Evolutionary conservation across 2,888 invertebrate genomes (phyloP).

Genomic region (Sphaeridia pumilis): DNA sequence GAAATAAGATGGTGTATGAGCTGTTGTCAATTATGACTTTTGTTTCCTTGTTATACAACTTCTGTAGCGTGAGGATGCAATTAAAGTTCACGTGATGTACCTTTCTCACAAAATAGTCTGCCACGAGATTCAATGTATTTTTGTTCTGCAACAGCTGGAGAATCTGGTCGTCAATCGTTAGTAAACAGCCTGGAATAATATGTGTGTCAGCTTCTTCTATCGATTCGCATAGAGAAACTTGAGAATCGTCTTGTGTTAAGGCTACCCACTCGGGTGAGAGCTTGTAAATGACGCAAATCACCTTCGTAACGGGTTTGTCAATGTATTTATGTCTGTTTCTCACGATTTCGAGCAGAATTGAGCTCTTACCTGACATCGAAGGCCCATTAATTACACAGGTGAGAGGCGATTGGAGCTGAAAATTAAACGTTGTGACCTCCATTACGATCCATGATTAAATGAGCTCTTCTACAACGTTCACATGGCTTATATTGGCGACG

Average conservation of each 20-base stretch:
- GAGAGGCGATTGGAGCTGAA: neutral
- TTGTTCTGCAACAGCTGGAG: neutral
- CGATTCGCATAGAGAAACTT: neutral
- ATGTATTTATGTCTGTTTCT: neutral
- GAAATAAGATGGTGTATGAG: neutral
- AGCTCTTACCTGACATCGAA: neutral
- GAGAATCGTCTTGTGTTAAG: neutral
- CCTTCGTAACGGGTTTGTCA: neutral
- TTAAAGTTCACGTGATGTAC: neutral
- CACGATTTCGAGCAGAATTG: neutral
- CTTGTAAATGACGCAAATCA: neutral
- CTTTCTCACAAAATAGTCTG: neutral
- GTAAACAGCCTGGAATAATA: neutral
- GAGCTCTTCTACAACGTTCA: neutral
- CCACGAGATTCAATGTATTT: neutral
- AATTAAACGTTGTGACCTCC: neutral
- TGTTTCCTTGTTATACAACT: neutral
- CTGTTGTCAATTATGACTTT: neutral
- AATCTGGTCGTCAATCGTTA: neutral
- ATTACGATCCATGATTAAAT: neutral
- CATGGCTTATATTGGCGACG: neutral
- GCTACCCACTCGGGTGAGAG: neutral
- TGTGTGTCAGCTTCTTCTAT: neutral
- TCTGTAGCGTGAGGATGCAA: neutral
- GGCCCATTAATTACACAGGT: neutral